These are phyloP conservation scores for Dreissena polymorpha DNA, from an alignment of 1,140 invertebrate species.

Conservation along the genomic window DNA sequence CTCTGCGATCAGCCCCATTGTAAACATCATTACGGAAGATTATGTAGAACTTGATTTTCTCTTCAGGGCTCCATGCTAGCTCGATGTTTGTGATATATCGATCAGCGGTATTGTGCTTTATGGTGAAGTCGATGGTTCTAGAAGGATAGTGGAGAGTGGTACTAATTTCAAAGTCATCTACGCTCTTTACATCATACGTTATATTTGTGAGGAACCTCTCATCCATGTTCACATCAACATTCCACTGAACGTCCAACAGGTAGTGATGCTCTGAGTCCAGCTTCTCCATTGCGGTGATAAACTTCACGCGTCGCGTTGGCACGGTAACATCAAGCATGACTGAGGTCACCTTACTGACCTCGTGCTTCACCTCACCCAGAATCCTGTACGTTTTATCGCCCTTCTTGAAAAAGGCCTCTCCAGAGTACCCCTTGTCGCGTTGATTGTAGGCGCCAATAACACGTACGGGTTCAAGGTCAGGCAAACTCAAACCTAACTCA, in stretches of 20 bases:
- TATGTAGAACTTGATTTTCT: slow-evolving; percentile 57
- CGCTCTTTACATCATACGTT: slow-evolving; percentile 32
- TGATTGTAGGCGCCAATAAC: slow-evolving; percentile 20
- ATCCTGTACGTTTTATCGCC: slow-evolving; percentile 40
- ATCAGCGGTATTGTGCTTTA: slow-evolving; percentile 47
- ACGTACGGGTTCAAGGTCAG: slow-evolving; percentile 32
- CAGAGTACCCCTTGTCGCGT: slow-evolving; percentile 12
- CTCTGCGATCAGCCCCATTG: slow-evolving; percentile 25
- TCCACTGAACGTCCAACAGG: slow-evolving; percentile 51
- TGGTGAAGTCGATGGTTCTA: slow-evolving; percentile 36
- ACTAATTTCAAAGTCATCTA: slow-evolving; percentile 45
- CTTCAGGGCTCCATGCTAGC: slow-evolving; percentile 61
- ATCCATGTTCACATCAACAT: slow-evolving; percentile 44
- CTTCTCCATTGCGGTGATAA: neutral
- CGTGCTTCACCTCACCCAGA: slow-evolving; percentile 7
- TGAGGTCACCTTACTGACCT: slow-evolving; percentile 1
- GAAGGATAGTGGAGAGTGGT: slow-evolving; percentile 49
- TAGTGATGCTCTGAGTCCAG: slow-evolving; percentile 18
- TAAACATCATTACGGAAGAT: slow-evolving; percentile 48
- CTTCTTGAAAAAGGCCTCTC: slow-evolving; percentile 29
- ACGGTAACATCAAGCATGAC: slow-evolving; percentile 32
- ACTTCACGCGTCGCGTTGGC: slow-evolving; percentile 27
- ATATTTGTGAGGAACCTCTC: slow-evolving; percentile 35
- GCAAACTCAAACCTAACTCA: slow-evolving; percentile 22
- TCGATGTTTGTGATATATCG: slow-evolving; percentile 49